Evolutionary conservation across 1,140 invertebrate species (phyloP), one percentile per base, ranked within the genome.

Genomic region (Cydia fagiglandana): DNA sequence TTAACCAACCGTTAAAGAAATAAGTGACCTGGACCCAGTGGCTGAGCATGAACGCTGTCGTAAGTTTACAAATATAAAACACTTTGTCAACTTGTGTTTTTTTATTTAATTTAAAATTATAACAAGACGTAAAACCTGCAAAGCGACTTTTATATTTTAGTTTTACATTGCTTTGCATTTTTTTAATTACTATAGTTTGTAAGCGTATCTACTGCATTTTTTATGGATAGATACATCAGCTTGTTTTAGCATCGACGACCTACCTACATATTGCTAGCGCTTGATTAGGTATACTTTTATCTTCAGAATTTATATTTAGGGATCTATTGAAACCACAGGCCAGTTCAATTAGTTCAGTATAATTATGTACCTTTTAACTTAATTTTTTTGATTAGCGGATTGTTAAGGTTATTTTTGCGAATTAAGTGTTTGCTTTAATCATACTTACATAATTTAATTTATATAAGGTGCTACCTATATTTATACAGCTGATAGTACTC

Each of bases 11-110:
- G 66, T 9, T 70, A 70, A 70, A 34, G 66, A 70, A 70, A 68
- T 68, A 68, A 70, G 66, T 70, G 66, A 70, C 38, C 64, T 68
- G 64, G 28, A 68, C 15, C 64, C 66, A 70, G 66, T 38, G 66
- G 66, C 66, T 70, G 66, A 70, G 66, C 66, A 70, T 70, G 66
- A 45, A 38, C 66, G 13, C 28, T 70, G n/a, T n/a, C 10, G 66
- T 70, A 70, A 70, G 66, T 70, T 70, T 41, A 70, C 38, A 41
- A 70, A 45, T 17, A 17, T 45, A 38, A 6, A 34, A 70, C 34
- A 70, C 13, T 15, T 9, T 41, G 0, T 7, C 17, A 24, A 20
- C n/a, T 61, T 24, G 7, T 24, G 20, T 61, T 61, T 24, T 61
- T 61, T 10, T 3, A 17, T 24, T 56, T 50, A 50, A 50, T 50